Conservation (phyloP, 2,113 vertebrate genomes). For the Zingel zingel region DNA sequence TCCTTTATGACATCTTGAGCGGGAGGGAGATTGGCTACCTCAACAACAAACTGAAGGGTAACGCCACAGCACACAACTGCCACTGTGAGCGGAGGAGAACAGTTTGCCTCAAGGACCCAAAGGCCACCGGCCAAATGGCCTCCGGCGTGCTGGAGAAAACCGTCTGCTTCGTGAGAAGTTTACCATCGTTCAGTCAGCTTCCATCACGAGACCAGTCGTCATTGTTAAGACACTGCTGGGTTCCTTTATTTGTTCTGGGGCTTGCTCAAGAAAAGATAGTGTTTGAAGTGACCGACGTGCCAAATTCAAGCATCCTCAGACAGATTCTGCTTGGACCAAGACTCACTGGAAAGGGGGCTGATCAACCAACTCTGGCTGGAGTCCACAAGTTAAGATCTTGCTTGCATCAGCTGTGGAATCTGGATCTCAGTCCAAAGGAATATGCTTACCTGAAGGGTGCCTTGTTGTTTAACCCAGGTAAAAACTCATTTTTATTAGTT, state of each 20-base stretch:
- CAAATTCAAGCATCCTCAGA: constrained; percentile 86
- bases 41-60: background rate
- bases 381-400: constrained; percentile 85
- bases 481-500: constrained; percentile 26
- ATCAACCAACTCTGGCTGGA: constrained; percentile 72
- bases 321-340: constrained; percentile 84
- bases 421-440: constrained; percentile 87
- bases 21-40: constrained; percentile 44
- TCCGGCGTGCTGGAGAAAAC: constrained; percentile 86
- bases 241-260: constrained; percentile 88
- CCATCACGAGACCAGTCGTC: constrained; percentile 77
- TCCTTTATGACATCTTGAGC: constrained; percentile 88
- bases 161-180: constrained; percentile 85
- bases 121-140: constrained; percentile 82
- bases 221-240: constrained; percentile 85
- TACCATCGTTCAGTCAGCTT: constrained; percentile 86
- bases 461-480: constrained; percentile 89
- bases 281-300: constrained; percentile 87
- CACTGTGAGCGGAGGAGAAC: constrained; percentile 80
- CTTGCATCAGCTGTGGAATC: constrained; percentile 84
- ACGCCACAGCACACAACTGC: constrained; percentile 67
- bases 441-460: constrained; percentile 88
- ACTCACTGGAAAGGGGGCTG: background rate
- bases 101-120: constrained; percentile 80
- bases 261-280: constrained; percentile 87